phyloP scores from a whole-genome alignment of 2,797 vertebrate species.

The Eospalax fontanierii region DNA sequence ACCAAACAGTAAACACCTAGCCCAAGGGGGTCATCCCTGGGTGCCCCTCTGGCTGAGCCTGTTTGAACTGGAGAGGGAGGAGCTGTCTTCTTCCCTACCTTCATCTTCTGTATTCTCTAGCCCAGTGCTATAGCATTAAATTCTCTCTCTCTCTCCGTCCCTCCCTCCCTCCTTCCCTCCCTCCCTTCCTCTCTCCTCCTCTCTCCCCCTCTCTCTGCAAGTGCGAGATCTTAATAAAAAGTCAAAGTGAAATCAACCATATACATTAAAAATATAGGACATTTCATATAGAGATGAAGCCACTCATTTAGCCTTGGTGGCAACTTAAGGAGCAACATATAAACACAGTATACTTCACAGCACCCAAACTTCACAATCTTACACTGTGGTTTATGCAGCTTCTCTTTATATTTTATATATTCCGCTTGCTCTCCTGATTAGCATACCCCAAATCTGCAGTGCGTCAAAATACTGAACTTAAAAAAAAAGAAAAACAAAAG shows the following conservation, averaged over 20 bases:
- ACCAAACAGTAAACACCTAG: not conserved
- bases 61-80: not conserved
- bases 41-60: not conserved
- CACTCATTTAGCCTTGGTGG: not conserved
- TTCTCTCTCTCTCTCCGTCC: too few relatives aligned
- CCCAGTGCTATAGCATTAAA: not conserved
- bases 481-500: not conserved
- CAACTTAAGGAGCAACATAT: not conserved
- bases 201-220: not conserved
- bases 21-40: not conserved
- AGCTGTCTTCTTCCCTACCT: not conserved
- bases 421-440: slow-evolving; percentile 69
- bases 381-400: slow-evolving; percentile 71
- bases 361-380: slow-evolving; percentile 23
- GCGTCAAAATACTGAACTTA: slow-evolving; percentile 65
- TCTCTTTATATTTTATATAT: slow-evolving; percentile 81
- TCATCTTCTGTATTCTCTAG: not conserved
- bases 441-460: slow-evolving; percentile 33
- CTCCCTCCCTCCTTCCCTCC: not conserved
- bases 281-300: slow-evolving; percentile 21
- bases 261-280: slow-evolving; percentile 46
- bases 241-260: slow-evolving; percentile 49
- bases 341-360: not conserved
- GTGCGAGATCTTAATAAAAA: slow-evolving; percentile 76
- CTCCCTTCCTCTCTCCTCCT: too few relatives aligned